phyloP scores from a whole-genome alignment of 2,797 vertebrate genomes.

The Siniperca obscura region DNA sequence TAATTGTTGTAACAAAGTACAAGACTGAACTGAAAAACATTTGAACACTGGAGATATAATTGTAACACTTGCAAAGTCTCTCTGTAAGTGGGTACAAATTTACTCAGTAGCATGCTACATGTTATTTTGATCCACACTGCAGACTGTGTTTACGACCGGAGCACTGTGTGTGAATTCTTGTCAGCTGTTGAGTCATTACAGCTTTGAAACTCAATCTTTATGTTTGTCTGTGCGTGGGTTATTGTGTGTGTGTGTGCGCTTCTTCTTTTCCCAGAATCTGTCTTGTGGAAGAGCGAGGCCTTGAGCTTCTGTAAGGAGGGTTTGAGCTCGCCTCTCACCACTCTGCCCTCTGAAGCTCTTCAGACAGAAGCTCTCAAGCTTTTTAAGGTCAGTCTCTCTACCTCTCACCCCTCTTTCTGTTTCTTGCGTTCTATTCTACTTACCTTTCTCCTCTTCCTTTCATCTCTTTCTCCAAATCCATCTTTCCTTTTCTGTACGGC shows the following conservation, averaged over 20 bases:
- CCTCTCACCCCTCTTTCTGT: conserved; percentile 21
- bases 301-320: conserved; percentile 94
- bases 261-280: conserved; percentile 84
- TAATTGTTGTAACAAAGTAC: no score
- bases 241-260: conserved; percentile 13
- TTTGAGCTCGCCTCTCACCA: conserved; percentile 83
- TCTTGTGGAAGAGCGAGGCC: conserved; percentile 90
- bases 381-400: conserved; percentile 84
- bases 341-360: conserved; percentile 84
- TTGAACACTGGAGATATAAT: neutral
- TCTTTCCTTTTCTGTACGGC: conserved; percentile 16
- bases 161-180: conserved; percentile 39
- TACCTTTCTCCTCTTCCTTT: conserved; percentile 42
- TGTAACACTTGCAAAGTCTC: conserved; percentile 1
- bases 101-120: conserved; percentile 28
- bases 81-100: conserved; percentile 26
- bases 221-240: conserved; percentile 46
- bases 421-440: conserved; percentile 34
- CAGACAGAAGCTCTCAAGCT: conserved; percentile 97
- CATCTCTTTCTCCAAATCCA: conserved; percentile 25
- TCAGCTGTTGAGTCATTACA: conserved; percentile 72
- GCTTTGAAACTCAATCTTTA: conserved; percentile 71
- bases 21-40: neutral
- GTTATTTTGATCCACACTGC: conserved; percentile 67
- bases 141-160: conserved; percentile 75